These are phyloP conservation scores for Zoanthus sociatus DNA, from an alignment of 92 coral and sea anemone genomes.

Conservation along the genomic window DNA sequence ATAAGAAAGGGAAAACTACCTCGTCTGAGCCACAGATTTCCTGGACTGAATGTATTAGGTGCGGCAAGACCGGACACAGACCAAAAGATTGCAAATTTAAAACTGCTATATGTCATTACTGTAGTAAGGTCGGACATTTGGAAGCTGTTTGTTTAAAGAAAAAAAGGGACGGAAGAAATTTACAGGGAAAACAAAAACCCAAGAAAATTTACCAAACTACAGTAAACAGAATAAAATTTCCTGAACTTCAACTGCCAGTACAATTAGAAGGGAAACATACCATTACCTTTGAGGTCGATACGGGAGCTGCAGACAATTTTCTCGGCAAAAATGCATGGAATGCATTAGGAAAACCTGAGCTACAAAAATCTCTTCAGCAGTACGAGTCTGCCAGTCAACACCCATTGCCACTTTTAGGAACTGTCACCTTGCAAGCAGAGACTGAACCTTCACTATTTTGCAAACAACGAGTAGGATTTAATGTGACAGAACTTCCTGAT, in stretches of 20 bases:
- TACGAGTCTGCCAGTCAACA: too few species aligned
- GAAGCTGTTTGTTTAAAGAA: constrained; percentile 36
- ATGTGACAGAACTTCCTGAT: constrained; percentile 4
- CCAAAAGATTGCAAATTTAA: background rate
- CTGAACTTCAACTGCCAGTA: constrained; percentile 26
- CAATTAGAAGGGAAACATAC: constrained; percentile 12
- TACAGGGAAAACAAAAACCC: background rate
- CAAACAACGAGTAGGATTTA: constrained; percentile 11
- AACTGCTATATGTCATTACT: too few species aligned
- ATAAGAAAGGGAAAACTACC: too few species aligned
- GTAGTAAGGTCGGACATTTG: constrained; percentile 34
- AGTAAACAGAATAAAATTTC: constrained; percentile 27
- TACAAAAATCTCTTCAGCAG: too few species aligned
- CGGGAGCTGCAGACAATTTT: background rate
- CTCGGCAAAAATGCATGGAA: too few species aligned
- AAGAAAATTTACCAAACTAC: constrained; percentile 6
- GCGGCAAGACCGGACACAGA: constrained; percentile 5
- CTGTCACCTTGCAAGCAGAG: background rate
- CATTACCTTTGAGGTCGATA: background rate
- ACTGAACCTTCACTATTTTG: constrained; percentile 2
- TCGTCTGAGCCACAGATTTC: too few species aligned
- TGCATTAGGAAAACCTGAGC: too few species aligned
- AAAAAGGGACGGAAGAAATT: background rate
- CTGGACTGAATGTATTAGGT: too few species aligned
- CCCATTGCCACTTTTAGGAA: too few species aligned